These are phyloP conservation scores for Sialis fuliginosa DNA, from an alignment of 2,888 invertebrate species.

Conservation along the genomic window DNA sequence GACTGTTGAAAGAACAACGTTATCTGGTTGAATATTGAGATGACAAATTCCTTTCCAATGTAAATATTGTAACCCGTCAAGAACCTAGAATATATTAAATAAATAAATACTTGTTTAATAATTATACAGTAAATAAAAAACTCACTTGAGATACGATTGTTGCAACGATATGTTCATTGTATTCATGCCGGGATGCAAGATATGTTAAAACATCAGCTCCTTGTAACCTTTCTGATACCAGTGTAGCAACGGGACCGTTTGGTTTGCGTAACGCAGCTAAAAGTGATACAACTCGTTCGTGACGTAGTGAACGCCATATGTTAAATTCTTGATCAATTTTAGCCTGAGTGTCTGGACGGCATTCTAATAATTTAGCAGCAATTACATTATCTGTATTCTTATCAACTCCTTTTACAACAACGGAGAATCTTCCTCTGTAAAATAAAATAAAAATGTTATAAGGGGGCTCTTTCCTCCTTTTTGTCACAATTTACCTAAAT, in stretches of 20 bases:
- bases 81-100: constrained; percentile 25
- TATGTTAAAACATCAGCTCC: constrained; percentile 86
- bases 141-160: constrained; percentile 61
- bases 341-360: constrained; percentile 42
- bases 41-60: constrained; percentile 88
- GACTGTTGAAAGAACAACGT: constrained; percentile 79
- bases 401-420: constrained; percentile 68
- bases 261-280: constrained; percentile 53
- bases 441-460: constrained; percentile 3
- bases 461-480: not conserved
- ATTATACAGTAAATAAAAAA: not conserved
- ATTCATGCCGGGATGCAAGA: constrained; percentile 73
- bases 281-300: constrained; percentile 70
- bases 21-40: constrained; percentile 84
- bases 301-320: constrained; percentile 59
- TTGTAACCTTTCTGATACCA: constrained; percentile 68
- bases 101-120: not conserved
- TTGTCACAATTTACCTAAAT: constrained; percentile 25
- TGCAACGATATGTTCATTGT: constrained; percentile 83
- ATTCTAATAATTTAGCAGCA: constrained; percentile 68
- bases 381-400: constrained; percentile 56
- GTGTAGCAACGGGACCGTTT: constrained; percentile 46
- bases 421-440: constrained; percentile 65
- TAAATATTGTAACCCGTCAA: constrained; percentile 83
- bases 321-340: constrained; percentile 68